Conservation (phyloP, 2,113 vertebrate genomes). For the Thryonomys swinderianus region DNA sequence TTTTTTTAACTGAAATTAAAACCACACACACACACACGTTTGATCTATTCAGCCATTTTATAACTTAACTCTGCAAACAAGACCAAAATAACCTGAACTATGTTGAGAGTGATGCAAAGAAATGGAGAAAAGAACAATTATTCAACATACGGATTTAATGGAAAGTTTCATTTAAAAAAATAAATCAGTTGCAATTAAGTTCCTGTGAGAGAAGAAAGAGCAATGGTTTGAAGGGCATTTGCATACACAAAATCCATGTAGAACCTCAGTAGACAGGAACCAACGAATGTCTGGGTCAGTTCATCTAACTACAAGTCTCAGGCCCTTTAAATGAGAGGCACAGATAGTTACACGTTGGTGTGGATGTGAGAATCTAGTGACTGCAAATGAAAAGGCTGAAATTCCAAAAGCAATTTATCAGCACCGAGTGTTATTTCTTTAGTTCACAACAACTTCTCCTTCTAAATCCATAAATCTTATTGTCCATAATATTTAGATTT, state of each 20-base stretch:
- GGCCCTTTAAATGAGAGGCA: not conserved
- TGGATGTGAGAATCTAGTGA: not conserved
- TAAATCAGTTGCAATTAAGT: not conserved
- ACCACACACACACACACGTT: not conserved
- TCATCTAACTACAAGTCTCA: not conserved
- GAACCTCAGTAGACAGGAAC: not conserved
- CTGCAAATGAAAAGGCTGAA: not conserved
- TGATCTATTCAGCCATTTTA: constrained; percentile 63
- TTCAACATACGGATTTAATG: not conserved
- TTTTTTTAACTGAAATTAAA: constrained; percentile 64
- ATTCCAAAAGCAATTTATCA: not conserved
- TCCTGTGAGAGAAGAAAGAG: not conserved
- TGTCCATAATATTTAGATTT: not conserved
- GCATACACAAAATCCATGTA: not conserved
- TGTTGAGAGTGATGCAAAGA: constrained; percentile 3
- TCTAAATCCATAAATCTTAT: not conserved
- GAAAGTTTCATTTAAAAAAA: not conserved
- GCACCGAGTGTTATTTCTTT: not conserved
- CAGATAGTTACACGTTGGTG: not conserved
- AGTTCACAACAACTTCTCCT: not conserved
- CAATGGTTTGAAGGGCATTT: not conserved
- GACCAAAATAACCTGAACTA: constrained; percentile 19
- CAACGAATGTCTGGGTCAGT: not conserved
- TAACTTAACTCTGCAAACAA: constrained; percentile 51
- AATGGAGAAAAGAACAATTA: not conserved